These are phyloP conservation scores for Oophaga sylvatica DNA, from an alignment of 2,797 vertebrate species.

Conservation along the genomic window DNA sequence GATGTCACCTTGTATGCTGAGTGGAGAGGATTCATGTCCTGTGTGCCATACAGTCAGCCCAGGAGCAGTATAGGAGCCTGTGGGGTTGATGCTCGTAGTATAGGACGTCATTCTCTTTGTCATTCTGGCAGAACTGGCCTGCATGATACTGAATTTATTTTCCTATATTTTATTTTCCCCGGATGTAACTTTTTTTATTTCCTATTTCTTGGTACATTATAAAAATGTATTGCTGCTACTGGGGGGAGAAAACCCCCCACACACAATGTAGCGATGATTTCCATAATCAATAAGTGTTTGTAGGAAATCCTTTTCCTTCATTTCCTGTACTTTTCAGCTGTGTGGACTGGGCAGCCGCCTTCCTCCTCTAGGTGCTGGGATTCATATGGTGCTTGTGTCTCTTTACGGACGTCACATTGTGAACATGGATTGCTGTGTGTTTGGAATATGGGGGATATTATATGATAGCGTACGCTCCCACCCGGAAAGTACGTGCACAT, in stretches of 20 bases:
- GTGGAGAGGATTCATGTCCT: neutral
- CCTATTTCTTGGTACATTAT: neutral
- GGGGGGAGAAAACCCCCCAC: neutral
- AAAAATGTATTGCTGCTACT: constrained; percentile 21
- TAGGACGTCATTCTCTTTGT: constrained; percentile 11
- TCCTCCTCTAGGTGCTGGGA: constrained; percentile 9
- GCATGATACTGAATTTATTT: neutral
- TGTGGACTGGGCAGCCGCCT: constrained; percentile 12
- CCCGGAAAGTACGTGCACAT: constrained; percentile 11
- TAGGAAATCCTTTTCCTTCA: constrained; percentile 54
- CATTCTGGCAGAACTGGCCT: neutral
- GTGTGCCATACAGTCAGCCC: neutral
- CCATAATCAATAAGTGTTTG: constrained; percentile 59
- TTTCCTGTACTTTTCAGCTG: constrained; percentile 57
- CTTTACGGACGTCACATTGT: constrained; percentile 21
- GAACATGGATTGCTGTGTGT: constrained; percentile 24
- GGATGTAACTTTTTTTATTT: constrained; percentile 26
- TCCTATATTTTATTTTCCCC: neutral
- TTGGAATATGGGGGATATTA: constrained; percentile 15
- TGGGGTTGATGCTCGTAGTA: neutral
- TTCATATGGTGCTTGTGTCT: constrained; percentile 20
- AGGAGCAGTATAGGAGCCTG: neutral
- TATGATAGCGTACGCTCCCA: neutral
- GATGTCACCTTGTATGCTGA: constrained; percentile 7
- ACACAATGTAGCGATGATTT: constrained; percentile 41